Conservation (phyloP, 2,888 invertebrate species). For the Drosophila neutralis region DNA sequence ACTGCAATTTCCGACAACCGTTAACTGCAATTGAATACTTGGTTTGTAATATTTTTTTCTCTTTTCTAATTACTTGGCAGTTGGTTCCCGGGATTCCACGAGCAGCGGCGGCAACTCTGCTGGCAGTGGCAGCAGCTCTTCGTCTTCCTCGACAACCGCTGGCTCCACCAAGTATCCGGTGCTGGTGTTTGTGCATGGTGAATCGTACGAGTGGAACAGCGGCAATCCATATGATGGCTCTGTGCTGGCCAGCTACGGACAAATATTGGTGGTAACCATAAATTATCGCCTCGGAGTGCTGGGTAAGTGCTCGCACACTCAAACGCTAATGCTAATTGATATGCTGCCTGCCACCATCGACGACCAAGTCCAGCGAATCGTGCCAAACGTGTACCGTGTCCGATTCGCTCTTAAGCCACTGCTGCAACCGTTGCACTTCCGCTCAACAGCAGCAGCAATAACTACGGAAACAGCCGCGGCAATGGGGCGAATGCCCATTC, state of each 20-base stretch:
- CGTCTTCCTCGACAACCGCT: constrained; percentile 80
- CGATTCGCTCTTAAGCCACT: constrained; percentile 50
- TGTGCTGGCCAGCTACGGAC: constrained; percentile 96
- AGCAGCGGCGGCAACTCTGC: constrained; percentile 54
- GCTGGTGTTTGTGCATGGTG: constrained; percentile 97
- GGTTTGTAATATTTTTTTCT: constrained; percentile 13
- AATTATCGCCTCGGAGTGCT: constrained; percentile 93
- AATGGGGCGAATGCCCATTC: constrained; percentile 36
- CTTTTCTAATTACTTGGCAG: constrained; percentile 70
- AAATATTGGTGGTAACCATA: constrained; percentile 94
- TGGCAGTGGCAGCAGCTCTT: constrained; percentile 75
- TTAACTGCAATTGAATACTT: constrained; percentile 46
- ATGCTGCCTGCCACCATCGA: constrained; percentile 63
- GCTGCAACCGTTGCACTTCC: constrained; percentile 54
- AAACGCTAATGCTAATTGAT: constrained; percentile 71
- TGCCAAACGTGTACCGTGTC: constrained; percentile 43
- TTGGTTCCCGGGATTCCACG: constrained; percentile 83
- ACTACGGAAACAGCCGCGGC: constrained; percentile 31
- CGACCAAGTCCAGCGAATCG: constrained; percentile 47
- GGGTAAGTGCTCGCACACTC: constrained; percentile 87
- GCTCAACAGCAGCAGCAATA: constrained; percentile 39
- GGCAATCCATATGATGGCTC: constrained; percentile 99
- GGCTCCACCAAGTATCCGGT: constrained; percentile 90
- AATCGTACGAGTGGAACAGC: constrained; percentile 98
- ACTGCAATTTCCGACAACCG: constrained; percentile 16